Conservation (phyloP, 2,797 vertebrate species). For the Tokudaia muenninki region DNA sequence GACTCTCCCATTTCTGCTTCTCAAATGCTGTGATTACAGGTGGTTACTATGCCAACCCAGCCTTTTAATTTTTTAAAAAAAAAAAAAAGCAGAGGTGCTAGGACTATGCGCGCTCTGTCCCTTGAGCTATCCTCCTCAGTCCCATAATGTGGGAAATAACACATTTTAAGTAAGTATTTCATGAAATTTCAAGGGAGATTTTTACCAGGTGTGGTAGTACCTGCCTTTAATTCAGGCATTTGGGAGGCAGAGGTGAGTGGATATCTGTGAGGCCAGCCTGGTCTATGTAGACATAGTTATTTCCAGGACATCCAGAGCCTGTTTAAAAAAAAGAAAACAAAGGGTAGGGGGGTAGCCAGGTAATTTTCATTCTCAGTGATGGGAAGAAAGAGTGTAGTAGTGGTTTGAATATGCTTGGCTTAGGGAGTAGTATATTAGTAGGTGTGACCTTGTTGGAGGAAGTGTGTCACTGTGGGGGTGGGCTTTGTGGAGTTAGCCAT, state of each 20-base stretch:
- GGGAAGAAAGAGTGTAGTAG: not conserved
- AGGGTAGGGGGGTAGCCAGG: not conserved
- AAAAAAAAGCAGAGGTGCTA: not conserved
- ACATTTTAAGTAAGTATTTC: constrained; percentile 37
- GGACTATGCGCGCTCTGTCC: not conserved
- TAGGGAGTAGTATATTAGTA: not conserved
- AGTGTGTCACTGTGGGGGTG: not conserved
- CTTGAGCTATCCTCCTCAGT: not conserved
- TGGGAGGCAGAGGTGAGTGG: not conserved
- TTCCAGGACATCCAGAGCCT: not conserved
- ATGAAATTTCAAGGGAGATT: not conserved
- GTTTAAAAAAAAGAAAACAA: not conserved
- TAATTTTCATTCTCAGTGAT: not conserved
- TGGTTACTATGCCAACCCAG: not conserved
- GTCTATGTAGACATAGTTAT: not conserved
- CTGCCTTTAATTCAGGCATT: not conserved
- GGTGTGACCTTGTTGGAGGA: not conserved
- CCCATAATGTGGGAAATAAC: not conserved
- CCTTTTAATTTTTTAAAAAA: not conserved
- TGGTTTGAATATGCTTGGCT: not conserved
- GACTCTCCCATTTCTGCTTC: not conserved
- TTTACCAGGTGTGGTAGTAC: not conserved
- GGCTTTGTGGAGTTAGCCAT: too few species aligned
- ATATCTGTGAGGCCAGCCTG: not conserved
- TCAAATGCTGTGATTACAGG: too few species aligned